These are phyloP conservation scores for Caenorhabditis remanei DNA, from an alignment of 1,140 invertebrate genomes.

Conservation along the genomic window DNA sequence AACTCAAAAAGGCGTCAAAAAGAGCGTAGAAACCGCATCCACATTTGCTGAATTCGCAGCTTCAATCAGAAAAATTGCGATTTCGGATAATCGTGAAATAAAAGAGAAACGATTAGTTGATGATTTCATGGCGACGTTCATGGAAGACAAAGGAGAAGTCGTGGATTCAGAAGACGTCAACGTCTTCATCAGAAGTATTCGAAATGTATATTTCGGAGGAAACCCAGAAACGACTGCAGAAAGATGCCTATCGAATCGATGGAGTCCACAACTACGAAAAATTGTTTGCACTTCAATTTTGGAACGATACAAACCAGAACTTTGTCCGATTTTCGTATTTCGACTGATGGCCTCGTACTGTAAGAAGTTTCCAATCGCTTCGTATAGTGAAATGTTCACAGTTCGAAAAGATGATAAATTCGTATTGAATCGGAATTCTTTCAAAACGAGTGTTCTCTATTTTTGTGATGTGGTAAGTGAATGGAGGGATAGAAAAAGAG, in stretches of 20 bases:
- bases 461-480: constrained; percentile 3
- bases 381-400: constrained; percentile 20
- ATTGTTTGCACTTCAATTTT: background rate
- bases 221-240: constrained; percentile 1
- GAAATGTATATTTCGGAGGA: background rate
- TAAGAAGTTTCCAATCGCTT: constrained; percentile 11
- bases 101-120: constrained; percentile 1
- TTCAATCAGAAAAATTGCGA: background rate
- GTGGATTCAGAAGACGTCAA: constrained; percentile 22
- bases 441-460: background rate
- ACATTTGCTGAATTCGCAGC: constrained; percentile 17
- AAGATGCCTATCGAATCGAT: constrained; percentile 8
- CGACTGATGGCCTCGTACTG: constrained; percentile 14
- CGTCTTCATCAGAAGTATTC: background rate
- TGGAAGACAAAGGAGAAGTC: constrained; percentile 21
- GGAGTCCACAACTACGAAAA: constrained; percentile 1
- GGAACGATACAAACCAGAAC: background rate
- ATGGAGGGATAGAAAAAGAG: no score
- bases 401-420: background rate
- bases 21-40: background rate
- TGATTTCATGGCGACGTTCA: constrained; percentile 7
- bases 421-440: background rate
- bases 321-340: constrained; percentile 26
- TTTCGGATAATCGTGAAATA: background rate
- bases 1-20: background rate